A percentile compares a stretch with the other conserved stretches of the same genome.
Evolutionary conservation across 2,888 invertebrate species (phyloP).

Genomic region (Euplexia lucipara): DNA sequence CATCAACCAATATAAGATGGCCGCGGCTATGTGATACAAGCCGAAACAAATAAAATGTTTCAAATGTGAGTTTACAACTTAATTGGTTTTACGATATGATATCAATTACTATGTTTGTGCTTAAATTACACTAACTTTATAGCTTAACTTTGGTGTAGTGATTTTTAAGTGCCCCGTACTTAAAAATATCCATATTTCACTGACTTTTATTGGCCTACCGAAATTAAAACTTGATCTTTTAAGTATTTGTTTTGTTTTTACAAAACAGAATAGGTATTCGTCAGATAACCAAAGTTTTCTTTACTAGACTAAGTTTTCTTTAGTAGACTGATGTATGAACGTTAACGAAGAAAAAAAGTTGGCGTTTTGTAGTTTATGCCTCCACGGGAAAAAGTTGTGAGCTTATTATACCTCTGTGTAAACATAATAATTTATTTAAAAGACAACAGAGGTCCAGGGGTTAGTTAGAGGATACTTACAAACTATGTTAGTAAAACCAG

Average conservation of each 20-base stretch:
- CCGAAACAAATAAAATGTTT: constrained; percentile 48
- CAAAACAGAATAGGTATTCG: neutral
- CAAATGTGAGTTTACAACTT: constrained; percentile 55
- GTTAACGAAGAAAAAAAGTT: no score
- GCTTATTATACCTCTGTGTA: no score
- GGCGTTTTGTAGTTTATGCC: no score
- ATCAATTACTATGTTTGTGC: constrained; percentile 44
- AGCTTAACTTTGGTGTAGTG: constrained; percentile 27
- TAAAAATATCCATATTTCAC: constrained; percentile 17
- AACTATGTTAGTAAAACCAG: no score
- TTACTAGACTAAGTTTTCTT: no score
- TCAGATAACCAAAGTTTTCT: no score
- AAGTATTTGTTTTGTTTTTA: constrained; percentile 11
- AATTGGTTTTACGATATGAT: constrained; percentile 49
- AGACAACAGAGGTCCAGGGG: no score
- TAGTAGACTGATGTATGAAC: no score
- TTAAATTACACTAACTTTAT: constrained; percentile 50
- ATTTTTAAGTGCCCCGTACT: constrained; percentile 19
- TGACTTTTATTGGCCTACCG: constrained; percentile 11
- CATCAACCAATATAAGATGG: constrained; percentile 18
- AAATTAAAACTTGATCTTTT: neutral
- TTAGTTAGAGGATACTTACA: no score
- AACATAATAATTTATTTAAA: no score
- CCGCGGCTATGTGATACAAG: neutral
- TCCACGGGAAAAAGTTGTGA: no score